Percentiles rank a stretch among this genome's conserved stretches.
These are phyloP conservation scores for Solenopsis invicta DNA, from an alignment of 1,140 invertebrate genomes.

Conservation along the genomic window DNA sequence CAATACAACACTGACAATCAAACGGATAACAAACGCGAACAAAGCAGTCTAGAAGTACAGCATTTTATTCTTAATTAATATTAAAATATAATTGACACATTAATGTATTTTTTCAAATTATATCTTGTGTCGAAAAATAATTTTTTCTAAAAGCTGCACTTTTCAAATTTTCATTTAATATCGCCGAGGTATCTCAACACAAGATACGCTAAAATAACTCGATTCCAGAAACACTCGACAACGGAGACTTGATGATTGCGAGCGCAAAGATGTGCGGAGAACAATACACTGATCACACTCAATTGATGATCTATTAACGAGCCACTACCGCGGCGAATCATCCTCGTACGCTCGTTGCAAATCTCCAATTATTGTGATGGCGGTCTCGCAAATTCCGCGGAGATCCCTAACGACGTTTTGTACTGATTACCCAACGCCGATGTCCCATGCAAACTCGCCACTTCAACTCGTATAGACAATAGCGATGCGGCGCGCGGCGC, in stretches of 20 bases:
- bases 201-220: not conserved
- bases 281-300: slow-evolving; percentile 13
- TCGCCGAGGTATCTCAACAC: not conserved
- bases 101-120: not conserved
- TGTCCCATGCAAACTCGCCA: slow-evolving; percentile 43
- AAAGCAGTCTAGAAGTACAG: not conserved
- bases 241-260: not conserved
- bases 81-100: not conserved
- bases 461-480: slow-evolving; percentile 51
- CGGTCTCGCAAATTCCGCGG: slow-evolving; percentile 31
- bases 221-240: not conserved
- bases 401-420: slow-evolving; percentile 47
- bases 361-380: slow-evolving; percentile 44
- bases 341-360: slow-evolving; percentile 3
- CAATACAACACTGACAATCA: not conserved
- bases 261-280: not conserved
- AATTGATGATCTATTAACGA: slow-evolving; percentile 36
- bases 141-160: not conserved
- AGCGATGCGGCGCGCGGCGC: not conserved
- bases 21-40: not conserved
- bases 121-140: not conserved
- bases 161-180: not conserved
- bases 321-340: not conserved
- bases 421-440: slow-evolving; percentile 20
- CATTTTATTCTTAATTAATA: not conserved